Base-by-base conservation (phyloP, 2,797 vertebrate species). In the Nyctibius grandis region DNA sequence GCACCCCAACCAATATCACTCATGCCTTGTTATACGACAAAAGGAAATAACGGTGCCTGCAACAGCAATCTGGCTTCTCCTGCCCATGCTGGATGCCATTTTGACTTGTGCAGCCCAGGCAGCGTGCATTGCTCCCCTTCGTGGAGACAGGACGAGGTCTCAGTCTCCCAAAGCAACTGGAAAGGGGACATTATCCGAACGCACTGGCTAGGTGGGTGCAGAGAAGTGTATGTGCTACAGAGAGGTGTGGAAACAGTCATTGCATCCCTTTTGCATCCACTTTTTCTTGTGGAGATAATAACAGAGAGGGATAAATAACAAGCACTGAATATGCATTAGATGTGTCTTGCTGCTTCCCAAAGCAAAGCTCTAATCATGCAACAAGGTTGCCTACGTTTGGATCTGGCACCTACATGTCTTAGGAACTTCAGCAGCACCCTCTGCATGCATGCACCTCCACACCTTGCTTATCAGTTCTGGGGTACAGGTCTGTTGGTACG, bases 1-100 rank as follows among this genome's bases (percentile, higher is more conserved):
- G 69, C 76, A 95, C 89, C 91, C 48, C 31, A 36, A 85, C 96
- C 93, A 91, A 48, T 88, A 96, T 94, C 88, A 93, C 73, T 94
- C 90, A 86, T 81, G 88, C 89, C 91, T 96, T 94, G 88, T 96
- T 94, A 88, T 70, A 81, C 64, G 92, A 91, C 77, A 85, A 94
- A 94, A 88, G 88, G 88, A 95, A 97, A 96, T 72, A 85, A 82
- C 68, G 2, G 92, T 0, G 57, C 78, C 88, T 70, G 93, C 59
- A 70, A 94, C n/a, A 33, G 93, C 90, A 92, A 65, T 81, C 94
- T 95, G 91, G 85, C 92, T 91, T 88, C 1, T 16, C 70, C 81
- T 75, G 38, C 92, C 90, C 9, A 0, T 77, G 73, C 85, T 87
- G 78, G 11, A 29, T 83, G 54, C 83, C 88, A 88, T 80, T 95